Evolutionary conservation across 1,140 invertebrate genomes (phyloP), one percentile per base, ranked within the genome.

Genomic region (Phymorhynchus buccinoides): DNA sequence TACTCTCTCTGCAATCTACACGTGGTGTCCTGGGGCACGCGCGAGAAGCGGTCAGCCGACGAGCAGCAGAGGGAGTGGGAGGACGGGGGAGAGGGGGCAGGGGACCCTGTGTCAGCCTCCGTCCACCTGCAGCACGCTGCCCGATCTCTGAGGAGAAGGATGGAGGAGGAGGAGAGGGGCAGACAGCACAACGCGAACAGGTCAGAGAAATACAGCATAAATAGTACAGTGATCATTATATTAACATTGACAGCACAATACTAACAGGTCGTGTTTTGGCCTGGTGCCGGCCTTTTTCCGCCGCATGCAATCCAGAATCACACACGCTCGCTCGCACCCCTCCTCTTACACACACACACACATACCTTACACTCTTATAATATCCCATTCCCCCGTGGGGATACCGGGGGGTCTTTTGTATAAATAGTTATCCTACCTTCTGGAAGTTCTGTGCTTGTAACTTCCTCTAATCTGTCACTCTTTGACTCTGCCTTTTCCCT

Each of bases 1-100:
- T 92, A 92, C 84, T 87, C 89, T 27, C 85, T 92, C n/a, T 89
- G 88, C 62, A 92, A 91, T 84, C 80, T 92, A 81, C 89, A 91
- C 84, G 86, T 91, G 52, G 89, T 91, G 32, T 84, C 91, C 73
- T 91, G 91, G 91, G 84, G 89, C 78, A 89, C 88, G 79, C 88
- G 91, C 86, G 89, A 90, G 79, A 87, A 78, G 41, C 66, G 68
- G 52, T 62, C 84, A 1, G 42, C 62, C 71, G 41, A 85, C 84
- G 84, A 83, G 77, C 84, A 84, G 27, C 77, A 81, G 27, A 44
- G 56, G 42, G 77, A 82, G 78, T 79, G 77, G 77, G 77, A 83
- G 81, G 78, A 48, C 22, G 75, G 86, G 84, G 75, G 85, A 84
- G 37, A 32, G 56, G 75, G 83, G 81, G 79, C 9, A 86, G 52